Evolutionary conservation across 2,888 invertebrate species (phyloP).

Genomic region (Peribatodes rhomboidaria): DNA sequence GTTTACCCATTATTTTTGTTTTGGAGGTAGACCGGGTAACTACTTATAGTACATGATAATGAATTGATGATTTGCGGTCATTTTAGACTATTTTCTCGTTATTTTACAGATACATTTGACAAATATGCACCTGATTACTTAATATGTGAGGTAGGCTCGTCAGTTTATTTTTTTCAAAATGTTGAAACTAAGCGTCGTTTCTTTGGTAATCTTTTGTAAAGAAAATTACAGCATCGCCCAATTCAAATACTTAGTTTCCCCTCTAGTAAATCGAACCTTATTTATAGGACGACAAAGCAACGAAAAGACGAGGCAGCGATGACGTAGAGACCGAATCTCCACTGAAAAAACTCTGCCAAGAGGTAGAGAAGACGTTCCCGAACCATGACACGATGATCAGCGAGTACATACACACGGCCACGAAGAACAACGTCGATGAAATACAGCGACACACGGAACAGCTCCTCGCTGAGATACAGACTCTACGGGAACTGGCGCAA

Average conservation of each 20-base stretch:
- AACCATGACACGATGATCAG: slow-evolving; percentile 87
- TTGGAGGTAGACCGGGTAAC: too few species aligned
- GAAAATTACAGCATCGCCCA: too few species aligned
- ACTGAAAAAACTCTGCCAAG: slow-evolving; percentile 80
- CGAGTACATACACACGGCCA: slow-evolving; percentile 88
- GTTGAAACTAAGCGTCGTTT: too few species aligned
- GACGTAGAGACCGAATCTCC: slow-evolving; percentile 81
- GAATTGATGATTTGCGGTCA: too few species aligned
- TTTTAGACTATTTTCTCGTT: too few species aligned
- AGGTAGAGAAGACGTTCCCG: slow-evolving; percentile 82
- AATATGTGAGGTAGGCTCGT: too few species aligned
- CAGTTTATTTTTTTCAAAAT: too few species aligned
- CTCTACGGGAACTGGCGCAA: slow-evolving; percentile 90
- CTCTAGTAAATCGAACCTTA: not conserved
- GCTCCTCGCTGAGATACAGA: slow-evolving; percentile 89
- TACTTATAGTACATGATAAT: too few species aligned
- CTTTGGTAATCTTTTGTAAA: too few species aligned
- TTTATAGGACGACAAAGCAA: slow-evolving; percentile 74
- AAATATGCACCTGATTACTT: too few species aligned
- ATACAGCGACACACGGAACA: slow-evolving; percentile 89
- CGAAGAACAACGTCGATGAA: slow-evolving; percentile 87
- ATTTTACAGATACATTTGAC: too few species aligned
- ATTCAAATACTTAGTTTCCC: not conserved
- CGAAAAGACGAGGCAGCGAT: slow-evolving; percentile 74
- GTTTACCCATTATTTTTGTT: too few species aligned